Evolutionary conservation across 2,113 vertebrate species (phyloP).

Genomic region (Sturnira hondurensis): DNA sequence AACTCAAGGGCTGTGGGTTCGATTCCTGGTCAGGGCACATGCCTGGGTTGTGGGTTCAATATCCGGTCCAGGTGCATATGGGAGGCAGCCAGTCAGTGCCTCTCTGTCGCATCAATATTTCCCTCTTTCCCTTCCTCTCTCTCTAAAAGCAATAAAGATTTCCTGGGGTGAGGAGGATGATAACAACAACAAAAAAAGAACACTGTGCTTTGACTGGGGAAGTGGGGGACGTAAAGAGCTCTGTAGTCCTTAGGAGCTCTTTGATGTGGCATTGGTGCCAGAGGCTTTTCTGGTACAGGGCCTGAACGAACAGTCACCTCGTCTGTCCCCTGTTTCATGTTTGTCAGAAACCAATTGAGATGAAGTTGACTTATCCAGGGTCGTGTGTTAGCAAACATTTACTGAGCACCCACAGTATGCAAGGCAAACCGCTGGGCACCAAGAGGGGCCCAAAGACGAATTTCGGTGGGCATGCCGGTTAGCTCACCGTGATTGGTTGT

Average conservation of each 20-base stretch:
- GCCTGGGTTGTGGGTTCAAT: too few species aligned
- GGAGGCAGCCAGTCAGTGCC: too few species aligned
- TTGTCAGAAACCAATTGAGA: neutral
- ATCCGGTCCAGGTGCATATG: too few species aligned
- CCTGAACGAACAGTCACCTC: neutral
- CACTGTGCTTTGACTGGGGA: neutral
- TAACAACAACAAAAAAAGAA: neutral
- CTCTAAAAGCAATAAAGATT: too few species aligned
- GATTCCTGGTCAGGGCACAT: too few species aligned
- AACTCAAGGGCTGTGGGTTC: too few species aligned
- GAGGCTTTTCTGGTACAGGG: neutral
- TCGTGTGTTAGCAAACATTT: neutral
- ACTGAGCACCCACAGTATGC: neutral
- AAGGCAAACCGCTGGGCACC: neutral
- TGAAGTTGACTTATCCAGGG: neutral
- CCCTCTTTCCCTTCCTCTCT: too few species aligned
- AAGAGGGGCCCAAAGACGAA: rapidly evolving
- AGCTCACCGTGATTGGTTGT: rapidly evolving
- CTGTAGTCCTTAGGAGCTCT: neutral
- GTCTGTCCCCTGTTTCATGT: neutral
- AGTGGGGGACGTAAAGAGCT: neutral
- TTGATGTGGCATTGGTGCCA: neutral
- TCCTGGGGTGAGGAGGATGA: too few species aligned
- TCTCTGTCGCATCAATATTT: too few species aligned
- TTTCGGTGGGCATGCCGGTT: neutral